Percentiles rank a stretch among this genome's conserved stretches.
phyloP scores from a whole-genome alignment of 2,113 vertebrate genomes.

The Serinus canaria region DNA sequence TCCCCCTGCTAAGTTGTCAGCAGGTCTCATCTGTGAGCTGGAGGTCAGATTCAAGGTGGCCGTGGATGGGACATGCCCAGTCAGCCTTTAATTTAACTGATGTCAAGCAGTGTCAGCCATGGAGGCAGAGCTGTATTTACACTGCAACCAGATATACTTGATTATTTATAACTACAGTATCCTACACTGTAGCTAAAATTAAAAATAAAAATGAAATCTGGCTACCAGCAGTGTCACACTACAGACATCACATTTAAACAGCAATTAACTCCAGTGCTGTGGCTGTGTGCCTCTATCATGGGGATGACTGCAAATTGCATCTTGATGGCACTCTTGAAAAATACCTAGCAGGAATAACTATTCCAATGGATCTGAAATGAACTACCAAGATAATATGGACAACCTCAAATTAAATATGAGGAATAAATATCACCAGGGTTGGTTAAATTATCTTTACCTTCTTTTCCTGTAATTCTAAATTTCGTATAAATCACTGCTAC shows the following conservation, averaged over 20 bases:
- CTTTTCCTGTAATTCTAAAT: not conserved
- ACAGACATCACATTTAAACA: conserved; percentile 1
- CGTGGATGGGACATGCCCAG: not conserved
- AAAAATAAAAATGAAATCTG: not conserved
- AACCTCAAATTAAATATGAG: conserved; percentile 15
- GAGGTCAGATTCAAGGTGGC: conserved; percentile 29
- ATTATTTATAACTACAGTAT: conserved; percentile 12
- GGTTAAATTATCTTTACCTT: not conserved
- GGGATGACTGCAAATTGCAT: not conserved
- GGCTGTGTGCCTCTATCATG: not conserved
- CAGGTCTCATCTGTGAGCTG: not conserved
- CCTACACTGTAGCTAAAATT: not conserved
- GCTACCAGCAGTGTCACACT: conserved; percentile 5
- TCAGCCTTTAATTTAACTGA: conserved; percentile 28
- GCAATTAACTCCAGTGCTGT: conserved; percentile 26
- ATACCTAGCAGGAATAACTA: not conserved
- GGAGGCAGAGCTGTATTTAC: not conserved
- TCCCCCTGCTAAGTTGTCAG: conserved; percentile 13
- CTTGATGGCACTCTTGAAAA: not conserved
- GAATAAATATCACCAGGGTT: conserved; percentile 30
- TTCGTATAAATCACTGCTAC: not conserved
- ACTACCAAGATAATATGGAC: conserved; percentile 24
- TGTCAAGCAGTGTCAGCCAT: conserved; percentile 24
- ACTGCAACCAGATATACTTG: not conserved
- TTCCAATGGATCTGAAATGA: conserved; percentile 40